Base-by-base conservation (phyloP, 30 jellyfish, hydroid and myxozoan genomes). In the Pseudorhiza aurosa region DNA sequence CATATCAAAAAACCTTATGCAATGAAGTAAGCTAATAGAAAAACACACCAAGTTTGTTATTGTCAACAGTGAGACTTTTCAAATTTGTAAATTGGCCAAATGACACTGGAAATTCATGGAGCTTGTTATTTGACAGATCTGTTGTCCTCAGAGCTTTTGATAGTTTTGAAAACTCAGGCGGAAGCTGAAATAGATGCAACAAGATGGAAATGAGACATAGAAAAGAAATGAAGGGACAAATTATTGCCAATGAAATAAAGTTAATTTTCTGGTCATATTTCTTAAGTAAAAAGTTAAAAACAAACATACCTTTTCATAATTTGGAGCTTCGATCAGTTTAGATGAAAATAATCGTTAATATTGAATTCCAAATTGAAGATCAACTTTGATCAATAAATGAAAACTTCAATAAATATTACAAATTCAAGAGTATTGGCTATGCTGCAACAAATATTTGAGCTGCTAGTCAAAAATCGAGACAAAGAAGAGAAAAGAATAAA, bases 131-230 rank as follows among this genome's bases (percentile, higher is more conserved):
- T 43, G 99, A 94, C 53, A 94, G 30, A 44, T 94, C 99, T 32
- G 90, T 64, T 47, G 99, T 94, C 51, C 99, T 43, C 26, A 94
- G 50, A 24, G 67, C 77, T 39, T 72, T 77, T 24, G 96, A 65
- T 76, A 94, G 77, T 60, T 63, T 82, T 49, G 92, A 73, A 56
- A 94, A 79, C 77, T 94, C 97, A 15, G 97, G 97, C 4, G 99
- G 99, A 19, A 94, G 93, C 99, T 87, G 57, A n/a, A n/a, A n/a
- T n/a, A n/a, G n/a, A n/a, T 19, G 60, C 14, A 46, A 3, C 5
- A 46, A 46, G 33, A 15, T 24, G 22, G n/a, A 50, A 22, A 22
- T 4, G 29, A 21, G 65, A 50, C 6, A 50, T 50, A 4, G 22
- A 22, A 12, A 50, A 50, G 25, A 50, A 50, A 12, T 50, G 8